These are phyloP conservation scores for Apocrypta bakeri DNA, from an alignment of 1,140 invertebrate species.

Conservation along the genomic window DNA sequence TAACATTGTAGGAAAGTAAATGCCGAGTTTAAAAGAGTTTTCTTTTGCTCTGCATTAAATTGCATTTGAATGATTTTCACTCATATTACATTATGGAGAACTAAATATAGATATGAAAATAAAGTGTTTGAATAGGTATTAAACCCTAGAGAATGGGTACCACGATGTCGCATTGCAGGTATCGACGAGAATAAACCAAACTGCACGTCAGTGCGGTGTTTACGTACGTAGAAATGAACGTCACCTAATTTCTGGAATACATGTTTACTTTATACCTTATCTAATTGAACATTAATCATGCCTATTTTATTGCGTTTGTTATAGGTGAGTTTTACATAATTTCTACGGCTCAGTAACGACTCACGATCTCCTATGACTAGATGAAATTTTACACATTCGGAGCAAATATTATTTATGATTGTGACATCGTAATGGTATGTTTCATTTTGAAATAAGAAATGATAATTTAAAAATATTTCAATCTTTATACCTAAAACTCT, in stretches of 20 bases:
- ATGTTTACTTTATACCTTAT: neutral
- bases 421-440: neutral
- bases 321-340: slow-evolving; percentile 5
- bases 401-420: neutral
- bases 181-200: slow-evolving; percentile 1
- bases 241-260: slow-evolving; percentile 9
- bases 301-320: slow-evolving; percentile 16
- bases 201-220: neutral
- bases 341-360: neutral
- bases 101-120: too few relatives aligned
- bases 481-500: too few relatives aligned
- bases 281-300: neutral
- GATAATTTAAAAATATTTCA: neutral
- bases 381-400: neutral
- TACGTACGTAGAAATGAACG: too few relatives aligned
- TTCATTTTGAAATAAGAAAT: neutral
- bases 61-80: too few relatives aligned
- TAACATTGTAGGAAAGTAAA: too few relatives aligned
- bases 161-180: neutral
- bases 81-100: too few relatives aligned
- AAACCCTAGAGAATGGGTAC: neutral
- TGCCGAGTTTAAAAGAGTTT: too few relatives aligned
- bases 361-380: neutral
- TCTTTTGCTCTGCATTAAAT: too few relatives aligned
- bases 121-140: neutral